Base-by-base conservation (phyloP, 2,113 vertebrate genomes). In the Callionymus lyra region DNA sequence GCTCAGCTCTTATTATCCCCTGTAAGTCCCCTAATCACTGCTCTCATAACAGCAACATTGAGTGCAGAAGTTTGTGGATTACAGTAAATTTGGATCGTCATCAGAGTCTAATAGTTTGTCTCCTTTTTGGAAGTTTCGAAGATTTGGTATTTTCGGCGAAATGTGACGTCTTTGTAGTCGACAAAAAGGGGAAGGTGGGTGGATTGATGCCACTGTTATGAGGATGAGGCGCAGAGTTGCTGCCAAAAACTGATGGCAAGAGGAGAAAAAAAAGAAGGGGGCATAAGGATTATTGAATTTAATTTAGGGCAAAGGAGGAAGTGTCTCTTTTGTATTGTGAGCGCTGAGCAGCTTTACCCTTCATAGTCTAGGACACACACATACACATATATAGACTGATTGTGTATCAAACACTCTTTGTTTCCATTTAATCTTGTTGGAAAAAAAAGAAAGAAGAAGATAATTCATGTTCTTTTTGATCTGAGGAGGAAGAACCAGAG, bases 261-360 rank as follows among this genome's bases (percentile, higher is more conserved):
- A 39, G 40, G 18, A 40, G 50, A 16, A 41, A 37, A 16, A 40
- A 16, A 40, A 54, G 16, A 41, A 37, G 16, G 31, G 50, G 59
- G 66, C 50, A 65, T 52, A 16, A 34, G 63, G 59, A 73, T 74
- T 67, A 66, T 58, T 47, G 59, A 69, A 80, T 76, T 80, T 51
- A 72, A 71, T 77, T 75, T 69, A 57, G 63, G 62, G 53, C 64
- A 62, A 57, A 34, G 21, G 54, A 53, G 72, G 57, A 42, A 67
- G 66, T 44, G 53, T 59, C 43, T 75, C 57, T 63, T 68, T 71
- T 72, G 62, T 77, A 68, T 70, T 65, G 62, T 42, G 45, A 45
- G 44, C 47, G 63, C 43, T 56, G 54, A 65, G 54, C 40, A 41
- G 41, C 40, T 59, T 52, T 16, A 38, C 38, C 38, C 38, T 36